Evolutionary conservation across 2,113 vertebrate species (phyloP).

Genomic region (Cygnus buccinator): DNA sequence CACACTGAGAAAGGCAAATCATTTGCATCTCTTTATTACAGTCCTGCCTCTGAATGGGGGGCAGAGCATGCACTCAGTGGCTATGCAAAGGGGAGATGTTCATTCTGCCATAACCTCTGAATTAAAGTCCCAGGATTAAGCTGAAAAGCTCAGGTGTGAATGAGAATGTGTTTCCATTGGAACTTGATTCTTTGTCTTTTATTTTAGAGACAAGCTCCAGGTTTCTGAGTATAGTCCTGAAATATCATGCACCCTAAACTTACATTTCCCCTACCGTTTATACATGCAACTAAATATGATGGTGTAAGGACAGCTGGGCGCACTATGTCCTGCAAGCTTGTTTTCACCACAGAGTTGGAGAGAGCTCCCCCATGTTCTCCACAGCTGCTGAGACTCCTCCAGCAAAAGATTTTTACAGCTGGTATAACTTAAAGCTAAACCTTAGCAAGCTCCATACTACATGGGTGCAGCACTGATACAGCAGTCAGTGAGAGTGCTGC

Average conservation of each 20-base stretch:
- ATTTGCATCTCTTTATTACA: background rate
- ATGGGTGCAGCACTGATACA: accelerated
- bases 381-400: background rate
- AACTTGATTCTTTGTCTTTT: background rate
- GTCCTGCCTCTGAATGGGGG: background rate
- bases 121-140: background rate
- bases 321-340: background rate
- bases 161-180: background rate
- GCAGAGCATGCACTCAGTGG: background rate
- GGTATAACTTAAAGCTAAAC: background rate
- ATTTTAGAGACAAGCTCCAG: background rate
- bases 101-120: background rate
- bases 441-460: background rate
- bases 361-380: background rate
- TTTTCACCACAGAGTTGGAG: background rate
- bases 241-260: accelerated
- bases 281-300: accelerated
- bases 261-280: background rate
- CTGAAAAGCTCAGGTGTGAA: background rate
- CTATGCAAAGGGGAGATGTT: background rate
- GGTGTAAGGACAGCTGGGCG: accelerated
- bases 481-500: background rate
- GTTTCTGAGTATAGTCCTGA: background rate
- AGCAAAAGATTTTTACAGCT: background rate
- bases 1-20: background rate